Evolutionary conservation across 2,113 vertebrate genomes (phyloP).

Genomic region (Telmatochromis sp.): DNA sequence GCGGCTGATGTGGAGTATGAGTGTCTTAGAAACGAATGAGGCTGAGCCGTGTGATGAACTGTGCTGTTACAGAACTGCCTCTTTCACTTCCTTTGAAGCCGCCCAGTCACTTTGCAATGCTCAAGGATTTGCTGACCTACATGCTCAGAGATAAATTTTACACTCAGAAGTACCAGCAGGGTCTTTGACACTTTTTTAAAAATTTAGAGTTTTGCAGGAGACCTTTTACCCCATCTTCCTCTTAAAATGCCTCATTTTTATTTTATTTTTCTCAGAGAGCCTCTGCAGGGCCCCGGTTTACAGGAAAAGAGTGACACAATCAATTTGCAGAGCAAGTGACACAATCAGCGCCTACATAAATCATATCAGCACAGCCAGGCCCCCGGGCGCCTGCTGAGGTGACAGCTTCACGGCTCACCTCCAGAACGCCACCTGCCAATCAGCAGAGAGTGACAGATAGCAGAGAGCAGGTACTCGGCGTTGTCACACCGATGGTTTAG

Average conservation of each 20-base stretch:
- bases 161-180: not conserved
- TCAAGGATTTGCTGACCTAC: conserved; percentile 24
- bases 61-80: not conserved
- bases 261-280: not conserved
- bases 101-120: not conserved
- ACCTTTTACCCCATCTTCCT: not conserved
- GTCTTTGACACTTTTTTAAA: not conserved
- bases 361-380: conserved; percentile 58
- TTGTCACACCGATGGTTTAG: not conserved
- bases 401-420: conserved; percentile 52
- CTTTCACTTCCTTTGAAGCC: not conserved
- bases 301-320: conserved; percentile 49
- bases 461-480: conserved; percentile 14
- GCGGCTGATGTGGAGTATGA: not conserved
- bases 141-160: not conserved
- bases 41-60: not conserved
- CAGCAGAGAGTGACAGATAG: conserved; percentile 48
- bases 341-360: conserved; percentile 64
- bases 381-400: conserved; percentile 41
- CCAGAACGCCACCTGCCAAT: conserved; percentile 59
- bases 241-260: not conserved
- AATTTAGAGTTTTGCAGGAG: not conserved
- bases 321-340: conserved; percentile 59
- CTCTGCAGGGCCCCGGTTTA: conserved; percentile 34
- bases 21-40: not conserved